Conservation (phyloP, 2,113 vertebrate species). For the Odontophorus gujanensis region DNA sequence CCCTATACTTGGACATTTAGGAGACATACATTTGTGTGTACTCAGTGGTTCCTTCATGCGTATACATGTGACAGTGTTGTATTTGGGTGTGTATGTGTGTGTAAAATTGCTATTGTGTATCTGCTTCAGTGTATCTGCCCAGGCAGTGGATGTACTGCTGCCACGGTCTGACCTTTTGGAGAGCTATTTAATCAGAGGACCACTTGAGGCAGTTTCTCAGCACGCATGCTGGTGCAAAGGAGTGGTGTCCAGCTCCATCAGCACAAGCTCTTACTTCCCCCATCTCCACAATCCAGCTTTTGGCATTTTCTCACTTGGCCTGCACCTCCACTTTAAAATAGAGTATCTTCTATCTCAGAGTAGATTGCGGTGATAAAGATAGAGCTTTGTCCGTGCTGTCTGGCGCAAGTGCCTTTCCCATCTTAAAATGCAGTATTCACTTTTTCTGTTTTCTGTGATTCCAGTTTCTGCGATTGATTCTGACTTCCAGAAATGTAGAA, state of each 20-base stretch:
- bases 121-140: not conserved
- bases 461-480: not conserved
- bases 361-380: not conserved
- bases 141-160: not conserved
- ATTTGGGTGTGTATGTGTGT: not conserved
- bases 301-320: not conserved
- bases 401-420: not conserved
- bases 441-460: not conserved
- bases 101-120: not conserved
- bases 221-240: not conserved
- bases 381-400: not conserved
- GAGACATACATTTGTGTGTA: not conserved
- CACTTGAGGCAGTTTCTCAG: not conserved
- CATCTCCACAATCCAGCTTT: not conserved
- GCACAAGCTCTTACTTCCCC: not conserved
- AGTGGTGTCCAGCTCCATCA: not conserved
- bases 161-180: not conserved
- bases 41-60: not conserved
- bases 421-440: not conserved
- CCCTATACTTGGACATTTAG: not conserved
- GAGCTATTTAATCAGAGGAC: not conserved
- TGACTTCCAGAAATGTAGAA: not conserved
- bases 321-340: not conserved
- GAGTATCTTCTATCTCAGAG: not conserved
- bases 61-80: not conserved